These are phyloP conservation scores for Montipora cactus DNA, from an alignment of 64 coral and sea anemone species.

Conservation along the genomic window DNA sequence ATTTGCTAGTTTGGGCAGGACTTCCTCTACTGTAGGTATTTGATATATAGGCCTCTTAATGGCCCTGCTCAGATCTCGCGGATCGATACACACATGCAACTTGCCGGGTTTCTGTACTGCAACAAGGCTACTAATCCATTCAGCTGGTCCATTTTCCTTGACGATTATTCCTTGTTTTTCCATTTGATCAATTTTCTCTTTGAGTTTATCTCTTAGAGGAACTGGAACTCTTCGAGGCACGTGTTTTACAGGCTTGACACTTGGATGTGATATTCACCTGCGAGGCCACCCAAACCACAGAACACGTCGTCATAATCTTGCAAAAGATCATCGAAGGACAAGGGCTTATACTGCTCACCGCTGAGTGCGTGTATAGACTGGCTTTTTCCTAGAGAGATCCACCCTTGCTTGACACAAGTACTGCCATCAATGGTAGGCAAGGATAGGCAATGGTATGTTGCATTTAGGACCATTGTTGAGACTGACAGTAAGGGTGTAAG, in stretches of 20 bases:
- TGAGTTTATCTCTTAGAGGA: neutral
- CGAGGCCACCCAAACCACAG: neutral
- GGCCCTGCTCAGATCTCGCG: neutral
- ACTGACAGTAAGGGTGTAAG: neutral
- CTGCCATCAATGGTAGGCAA: constrained; percentile 1
- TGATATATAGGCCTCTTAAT: neutral
- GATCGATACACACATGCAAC: neutral
- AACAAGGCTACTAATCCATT: constrained; percentile 14
- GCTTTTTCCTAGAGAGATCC: constrained; percentile 5
- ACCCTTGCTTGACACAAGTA: neutral
- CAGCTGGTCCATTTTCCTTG: neutral
- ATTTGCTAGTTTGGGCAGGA: constrained; percentile 10
- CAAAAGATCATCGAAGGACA: neutral
- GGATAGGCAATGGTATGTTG: neutral
- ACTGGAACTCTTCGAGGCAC: neutral
- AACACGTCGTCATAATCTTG: neutral
- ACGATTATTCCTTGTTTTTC: too few species aligned
- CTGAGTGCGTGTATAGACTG: neutral
- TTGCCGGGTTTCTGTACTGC: neutral
- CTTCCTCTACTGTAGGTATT: constrained; percentile 14
- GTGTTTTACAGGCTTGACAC: too few species aligned
- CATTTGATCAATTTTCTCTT: neutral
- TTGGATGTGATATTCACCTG: neutral
- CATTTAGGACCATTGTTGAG: neutral
- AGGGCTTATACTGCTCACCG: neutral